Percentiles rank a stretch among this genome's conserved stretches.
Conservation (phyloP, 2,797 vertebrate genomes). For the Oreonectes daqikongensis region DNA sequence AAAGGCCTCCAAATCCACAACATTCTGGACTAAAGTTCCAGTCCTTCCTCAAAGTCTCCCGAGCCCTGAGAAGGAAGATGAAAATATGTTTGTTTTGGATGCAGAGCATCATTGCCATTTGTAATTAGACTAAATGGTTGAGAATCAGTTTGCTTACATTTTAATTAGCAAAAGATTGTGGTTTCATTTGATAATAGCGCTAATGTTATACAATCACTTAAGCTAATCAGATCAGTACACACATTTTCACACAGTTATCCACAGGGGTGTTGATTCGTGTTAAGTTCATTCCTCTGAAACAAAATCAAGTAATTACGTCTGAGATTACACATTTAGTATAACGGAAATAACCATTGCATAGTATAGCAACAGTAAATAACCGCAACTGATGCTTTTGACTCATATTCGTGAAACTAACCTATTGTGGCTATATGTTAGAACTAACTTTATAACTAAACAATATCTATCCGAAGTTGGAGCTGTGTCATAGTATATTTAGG, state of each 20-base stretch:
- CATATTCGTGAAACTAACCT: neutral
- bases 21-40: slow-evolving; percentile 38
- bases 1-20: slow-evolving; percentile 64
- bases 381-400: neutral
- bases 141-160: slow-evolving; percentile 5
- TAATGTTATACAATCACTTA: slow-evolving; percentile 15
- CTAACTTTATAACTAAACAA: too few relatives aligned
- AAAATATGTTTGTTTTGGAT: slow-evolving; percentile 8
- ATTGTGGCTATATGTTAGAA: neutral
- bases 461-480: too few relatives aligned
- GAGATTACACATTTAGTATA: neutral
- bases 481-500: too few relatives aligned
- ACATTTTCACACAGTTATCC: neutral
- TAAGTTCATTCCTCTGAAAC: neutral
- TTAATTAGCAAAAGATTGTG: slow-evolving; percentile 3
- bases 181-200: slow-evolving; percentile 21
- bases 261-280: neutral
- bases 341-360: neutral
- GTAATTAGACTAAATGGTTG: slow-evolving; percentile 4
- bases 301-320: slow-evolving; percentile 16
- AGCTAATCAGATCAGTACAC: slow-evolving; percentile 27
- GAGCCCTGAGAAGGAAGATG: slow-evolving; percentile 14
- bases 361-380: neutral
- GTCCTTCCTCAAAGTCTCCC: neutral
- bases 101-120: slow-evolving; percentile 5